Percentiles rank a stretch among this genome's conserved stretches.
Evolutionary conservation across 2,888 invertebrate species (phyloP).

Genomic region (Yponomeuta plumbellus): DNA sequence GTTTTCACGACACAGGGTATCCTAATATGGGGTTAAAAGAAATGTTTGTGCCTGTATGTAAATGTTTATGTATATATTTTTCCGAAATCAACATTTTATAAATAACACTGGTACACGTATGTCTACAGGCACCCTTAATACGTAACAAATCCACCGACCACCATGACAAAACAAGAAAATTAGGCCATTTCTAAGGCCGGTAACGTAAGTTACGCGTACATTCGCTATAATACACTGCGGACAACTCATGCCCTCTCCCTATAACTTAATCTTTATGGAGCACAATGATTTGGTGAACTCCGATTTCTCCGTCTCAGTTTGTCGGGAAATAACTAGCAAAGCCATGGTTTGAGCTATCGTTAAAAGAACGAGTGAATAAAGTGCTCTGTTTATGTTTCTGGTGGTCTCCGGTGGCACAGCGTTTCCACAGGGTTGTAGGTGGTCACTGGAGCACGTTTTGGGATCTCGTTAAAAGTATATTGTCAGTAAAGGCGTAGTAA

Average conservation of each 20-base stretch:
- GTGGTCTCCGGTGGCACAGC: not conserved
- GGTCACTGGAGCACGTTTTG: not conserved
- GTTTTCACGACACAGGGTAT: too few species aligned
- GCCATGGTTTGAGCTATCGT: not conserved
- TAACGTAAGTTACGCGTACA: not conserved
- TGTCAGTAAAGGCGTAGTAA: slow-evolving; percentile 3
- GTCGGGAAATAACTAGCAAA: not conserved
- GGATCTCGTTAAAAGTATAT: slow-evolving; percentile 8
- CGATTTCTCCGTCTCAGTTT: not conserved
- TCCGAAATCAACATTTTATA: too few species aligned
- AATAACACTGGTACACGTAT: not conserved
- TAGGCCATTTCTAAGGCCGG: not conserved
- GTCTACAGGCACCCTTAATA: not conserved
- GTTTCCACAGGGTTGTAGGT: not conserved
- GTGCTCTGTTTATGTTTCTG: not conserved
- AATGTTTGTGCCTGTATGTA: too few species aligned
- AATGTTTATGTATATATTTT: too few species aligned
- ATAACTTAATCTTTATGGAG: not conserved
- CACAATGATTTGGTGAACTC: not conserved
- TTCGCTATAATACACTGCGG: not conserved
- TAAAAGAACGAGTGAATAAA: not conserved
- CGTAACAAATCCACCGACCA: not conserved
- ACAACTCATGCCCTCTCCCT: not conserved
- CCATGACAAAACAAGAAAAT: not conserved
- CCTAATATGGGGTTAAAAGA: too few species aligned